Base-by-base conservation (phyloP, 2,113 vertebrate genomes). In the Phaethon lepturus region DNA sequence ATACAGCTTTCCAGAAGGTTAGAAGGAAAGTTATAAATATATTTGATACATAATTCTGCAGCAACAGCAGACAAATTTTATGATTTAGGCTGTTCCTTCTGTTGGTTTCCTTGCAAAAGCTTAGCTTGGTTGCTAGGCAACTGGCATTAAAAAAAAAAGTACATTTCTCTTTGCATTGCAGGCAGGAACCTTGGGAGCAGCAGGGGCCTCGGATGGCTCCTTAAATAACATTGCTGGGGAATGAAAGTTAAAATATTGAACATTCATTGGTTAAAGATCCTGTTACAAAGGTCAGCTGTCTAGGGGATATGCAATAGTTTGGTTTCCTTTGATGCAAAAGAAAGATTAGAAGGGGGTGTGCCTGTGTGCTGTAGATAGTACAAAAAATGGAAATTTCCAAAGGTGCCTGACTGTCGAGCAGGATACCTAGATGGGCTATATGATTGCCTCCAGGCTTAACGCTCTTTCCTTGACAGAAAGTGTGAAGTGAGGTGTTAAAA, bases 111-210 rank as follows among this genome's bases (percentile, higher is more conserved):
- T 93, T 91, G 97, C 91, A 95, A 81, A 97, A 95, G 96, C 97
- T 96, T 95, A 97, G 96, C 85, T 86, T 95, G 83, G 98, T 98
- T 99, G 98, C 98, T 98, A 98, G 91, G 98, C 96, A 97, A 98
- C 98, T 80, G 74, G 67, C 84, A 94, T 91, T 38, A 38, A 38
- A 66, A 67, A 91, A 96, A 94, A 79, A 66, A 73, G 60, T 79
- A 90, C 86, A 80, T 95, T 97, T 96, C 94, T 98, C 90, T 97
- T 95, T 97, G 77, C 94, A 49, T 95, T 95, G 95, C 95, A 94
- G 92, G 80, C 91, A 94, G 89, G 95, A 97, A 92, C 90, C 82
- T 84, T 95, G 88, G 95, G 94, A 96, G 66, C 76, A 91, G 88
- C 78, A 67, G 94, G 93, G 94, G 93, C 97, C 96, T 98, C 76